Evolutionary conservation across 2,888 invertebrate genomes (phyloP).

Genomic region (Sicus ferrugineus): DNA sequence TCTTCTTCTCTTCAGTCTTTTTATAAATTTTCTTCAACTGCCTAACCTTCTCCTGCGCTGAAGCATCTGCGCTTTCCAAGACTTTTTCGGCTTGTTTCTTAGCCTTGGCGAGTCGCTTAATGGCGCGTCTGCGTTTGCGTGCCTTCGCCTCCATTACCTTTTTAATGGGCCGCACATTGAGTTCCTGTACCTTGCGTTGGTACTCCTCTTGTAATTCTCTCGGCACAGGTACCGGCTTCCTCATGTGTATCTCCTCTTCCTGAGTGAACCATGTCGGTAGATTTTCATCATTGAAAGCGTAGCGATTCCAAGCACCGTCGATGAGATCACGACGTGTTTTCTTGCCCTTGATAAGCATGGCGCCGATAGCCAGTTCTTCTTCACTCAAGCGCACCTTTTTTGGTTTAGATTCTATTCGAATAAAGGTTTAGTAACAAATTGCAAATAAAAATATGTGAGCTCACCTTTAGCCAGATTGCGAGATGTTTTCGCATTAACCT

Average conservation of each 20-base stretch:
- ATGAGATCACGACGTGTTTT: constrained; percentile 89
- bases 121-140: constrained; percentile 90
- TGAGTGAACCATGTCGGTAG: constrained; percentile 96
- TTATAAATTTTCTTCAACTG: constrained; percentile 93
- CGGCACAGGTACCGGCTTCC: constrained; percentile 82
- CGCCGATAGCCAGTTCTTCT: constrained; percentile 91
- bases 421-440: neutral
- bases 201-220: constrained; percentile 87
- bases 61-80: constrained; percentile 87
- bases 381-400: constrained; percentile 79
- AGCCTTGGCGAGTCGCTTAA: constrained; percentile 87
- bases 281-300: constrained; percentile 88
- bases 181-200: constrained; percentile 80
- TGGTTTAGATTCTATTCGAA: constrained; percentile 45
- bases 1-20: constrained; percentile 86
- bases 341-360: constrained; percentile 87
- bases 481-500: constrained; percentile 38
- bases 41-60: constrained; percentile 90
- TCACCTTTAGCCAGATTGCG: constrained; percentile 51
- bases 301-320: constrained; percentile 93
- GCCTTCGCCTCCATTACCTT: constrained; percentile 98
- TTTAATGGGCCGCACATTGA: constrained; percentile 95
- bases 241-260: constrained; percentile 92
- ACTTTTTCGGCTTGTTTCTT: constrained; percentile 96
- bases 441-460: neutral